A percentile compares a stretch with the other conserved stretches of the same genome.
Evolutionary conservation across 2,888 invertebrate genomes (phyloP).

Genomic region (Tetranychus truncatus): DNA sequence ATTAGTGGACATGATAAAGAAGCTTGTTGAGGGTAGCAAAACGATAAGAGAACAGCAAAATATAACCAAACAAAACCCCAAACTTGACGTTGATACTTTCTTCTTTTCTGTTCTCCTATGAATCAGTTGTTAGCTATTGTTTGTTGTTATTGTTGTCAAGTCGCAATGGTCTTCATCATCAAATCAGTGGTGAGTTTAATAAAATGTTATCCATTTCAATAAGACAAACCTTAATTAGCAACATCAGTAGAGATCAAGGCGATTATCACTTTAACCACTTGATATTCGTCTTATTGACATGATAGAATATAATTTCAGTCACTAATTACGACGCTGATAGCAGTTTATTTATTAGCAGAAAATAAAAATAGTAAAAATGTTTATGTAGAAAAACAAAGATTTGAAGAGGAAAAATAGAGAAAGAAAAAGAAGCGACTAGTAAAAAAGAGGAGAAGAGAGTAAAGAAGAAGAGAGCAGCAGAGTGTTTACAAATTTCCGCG

Average conservation of each 20-base stretch:
- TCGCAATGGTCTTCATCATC: background rate
- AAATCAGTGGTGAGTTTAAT: background rate
- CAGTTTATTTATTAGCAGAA: no score
- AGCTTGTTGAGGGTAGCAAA: background rate
- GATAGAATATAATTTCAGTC: background rate
- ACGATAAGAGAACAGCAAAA: background rate
- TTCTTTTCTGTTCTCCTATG: background rate
- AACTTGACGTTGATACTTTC: background rate
- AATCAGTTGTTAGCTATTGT: background rate
- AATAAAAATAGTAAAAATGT: background rate
- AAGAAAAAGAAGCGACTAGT: no score
- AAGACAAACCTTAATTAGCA: background rate
- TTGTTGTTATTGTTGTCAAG: background rate
- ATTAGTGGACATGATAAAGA: constrained; percentile 2
- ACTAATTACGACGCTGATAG: no score
- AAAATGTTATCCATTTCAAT: background rate
- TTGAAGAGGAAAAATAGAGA: no score
- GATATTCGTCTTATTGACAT: background rate
- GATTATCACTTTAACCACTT: background rate
- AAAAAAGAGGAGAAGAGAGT: no score
- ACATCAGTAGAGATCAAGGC: background rate
- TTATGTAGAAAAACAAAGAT: background rate
- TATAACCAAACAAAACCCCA: background rate
- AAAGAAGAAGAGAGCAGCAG: no score
- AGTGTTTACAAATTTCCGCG: no score